phyloP scores from a whole-genome alignment of 1,140 invertebrate genomes.

The Brachionus manjavacas region DNA sequence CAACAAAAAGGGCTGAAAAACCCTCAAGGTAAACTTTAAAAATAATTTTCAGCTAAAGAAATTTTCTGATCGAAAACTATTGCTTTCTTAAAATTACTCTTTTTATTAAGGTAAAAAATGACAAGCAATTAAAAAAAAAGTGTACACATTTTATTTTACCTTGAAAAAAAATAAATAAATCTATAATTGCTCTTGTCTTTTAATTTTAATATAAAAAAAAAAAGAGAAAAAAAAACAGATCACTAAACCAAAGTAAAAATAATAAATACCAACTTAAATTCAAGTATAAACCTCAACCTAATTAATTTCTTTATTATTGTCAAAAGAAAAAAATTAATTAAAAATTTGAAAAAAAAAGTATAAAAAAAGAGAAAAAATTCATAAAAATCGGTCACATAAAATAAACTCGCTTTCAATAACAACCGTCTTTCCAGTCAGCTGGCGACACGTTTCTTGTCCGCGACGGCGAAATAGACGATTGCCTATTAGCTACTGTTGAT shows the following conservation, averaged over 20 bases:
- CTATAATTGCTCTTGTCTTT: background rate
- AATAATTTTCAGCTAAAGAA: too few species aligned
- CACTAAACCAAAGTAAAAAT: background rate
- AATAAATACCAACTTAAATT: background rate
- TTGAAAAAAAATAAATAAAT: background rate
- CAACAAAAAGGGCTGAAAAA: too few species aligned
- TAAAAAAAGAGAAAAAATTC: background rate
- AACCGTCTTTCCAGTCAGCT: conserved; percentile 26
- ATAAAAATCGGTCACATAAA: background rate
- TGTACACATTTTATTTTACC: background rate
- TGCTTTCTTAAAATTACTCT: too few species aligned
- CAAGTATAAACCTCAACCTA: too few species aligned
- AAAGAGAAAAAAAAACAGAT: background rate
- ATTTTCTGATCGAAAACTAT: too few species aligned
- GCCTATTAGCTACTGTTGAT: background rate
- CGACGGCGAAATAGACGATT: conserved; percentile 30
- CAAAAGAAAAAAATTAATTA: background rate
- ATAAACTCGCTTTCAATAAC: background rate
- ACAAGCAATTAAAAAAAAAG: background rate
- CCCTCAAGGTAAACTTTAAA: too few species aligned
- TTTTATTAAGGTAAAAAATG: too few species aligned
- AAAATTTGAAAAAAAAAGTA: background rate
- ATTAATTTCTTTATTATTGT: background rate
- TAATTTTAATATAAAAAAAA: background rate
- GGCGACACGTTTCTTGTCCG: conserved; percentile 17